Base-by-base conservation (phyloP, 2,888 invertebrate species). In the Ophraella communa region DNA sequence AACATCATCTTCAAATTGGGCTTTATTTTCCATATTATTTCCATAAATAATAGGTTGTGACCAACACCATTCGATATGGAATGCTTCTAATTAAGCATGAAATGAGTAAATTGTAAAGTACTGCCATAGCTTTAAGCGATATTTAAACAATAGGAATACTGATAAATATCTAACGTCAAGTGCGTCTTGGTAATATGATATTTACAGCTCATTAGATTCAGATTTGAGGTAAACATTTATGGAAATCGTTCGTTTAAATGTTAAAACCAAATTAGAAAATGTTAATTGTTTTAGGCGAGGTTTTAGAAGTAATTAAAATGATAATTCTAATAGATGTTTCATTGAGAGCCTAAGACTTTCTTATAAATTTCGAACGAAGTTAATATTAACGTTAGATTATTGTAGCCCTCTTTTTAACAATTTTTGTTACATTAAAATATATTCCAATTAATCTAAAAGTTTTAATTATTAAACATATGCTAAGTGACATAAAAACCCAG, bases 21-120 rank as follows among this genome's bases (percentile, higher is more conserved):
- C 17, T 30, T 11, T 42, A 54, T 24, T 42, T 35, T 42, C 39
- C 54, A 54, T 56, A 56, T 20, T 56, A 45, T 56, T 56, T 49
- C 49, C 42, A 60, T 59, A 64, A 64, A 64, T 64, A 64, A 55
- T 57, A 54, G 62, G 51, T 51, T 33, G 57, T 35, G 60, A 63
- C 54, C 57, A 56, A 67, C 49, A 63, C 61, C 55, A 67, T 62
- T 67, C 53, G 60, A 65, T 45, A 58, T 62, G 62, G 59, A 66
- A 66, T 60, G 55, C 53, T 66, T 62, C 59, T 68, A 69, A 69
- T 65, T 70, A 66, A 67, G 63, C 70, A 57, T 70, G 66, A 70
- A 68, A 70, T 65, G 63, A 61, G 68, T 64, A 68, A 67, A 68
- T 68, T 70, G 65, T 70, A 51, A 68, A 64, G 64, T 64, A 62